phyloP scores from a whole-genome alignment of 1,140 invertebrate genomes.

The Dinoponera quadriceps region DNA sequence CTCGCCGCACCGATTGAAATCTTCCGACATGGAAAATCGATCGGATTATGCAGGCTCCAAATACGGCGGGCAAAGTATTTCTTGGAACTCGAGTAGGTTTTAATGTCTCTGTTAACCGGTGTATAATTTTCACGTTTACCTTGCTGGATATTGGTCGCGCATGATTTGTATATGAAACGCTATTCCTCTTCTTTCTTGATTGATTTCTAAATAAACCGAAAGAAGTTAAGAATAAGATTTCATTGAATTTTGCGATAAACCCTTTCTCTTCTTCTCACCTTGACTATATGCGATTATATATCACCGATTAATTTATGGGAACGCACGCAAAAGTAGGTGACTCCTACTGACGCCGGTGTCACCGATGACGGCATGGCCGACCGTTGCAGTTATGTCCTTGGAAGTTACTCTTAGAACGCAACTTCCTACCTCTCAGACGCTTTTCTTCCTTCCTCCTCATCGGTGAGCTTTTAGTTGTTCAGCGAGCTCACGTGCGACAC shows the following conservation, averaged over 20 bases:
- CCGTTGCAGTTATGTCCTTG: conserved; percentile 72
- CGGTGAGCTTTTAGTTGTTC: conserved; percentile 20
- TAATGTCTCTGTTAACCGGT: conserved; percentile 24
- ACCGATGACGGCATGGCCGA: conserved; percentile 73
- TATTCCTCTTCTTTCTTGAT: neutral
- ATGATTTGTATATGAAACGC: neutral
- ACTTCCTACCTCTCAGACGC: conserved; percentile 45
- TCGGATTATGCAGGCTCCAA: neutral
- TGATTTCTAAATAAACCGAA: neutral
- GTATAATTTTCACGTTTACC: conserved; percentile 1
- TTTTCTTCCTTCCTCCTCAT: conserved; percentile 54
- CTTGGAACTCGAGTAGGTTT: neutral
- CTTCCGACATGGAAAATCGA: neutral
- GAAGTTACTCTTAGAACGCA: conserved; percentile 65
- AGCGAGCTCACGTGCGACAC: conserved; percentile 52
- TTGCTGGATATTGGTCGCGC: neutral
- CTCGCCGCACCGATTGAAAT: neutral
- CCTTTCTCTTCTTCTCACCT: too few relatives aligned
- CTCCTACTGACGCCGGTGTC: conserved; percentile 56
- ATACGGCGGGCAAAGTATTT: neutral
- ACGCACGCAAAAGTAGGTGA: conserved; percentile 65
- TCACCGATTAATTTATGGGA: conserved; percentile 34
- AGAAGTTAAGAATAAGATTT: neutral
- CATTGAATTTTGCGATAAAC: neutral
- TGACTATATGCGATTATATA: neutral